phyloP scores from a whole-genome alignment of 1,140 invertebrate genomes.

The Ectropis grisescens region DNA sequence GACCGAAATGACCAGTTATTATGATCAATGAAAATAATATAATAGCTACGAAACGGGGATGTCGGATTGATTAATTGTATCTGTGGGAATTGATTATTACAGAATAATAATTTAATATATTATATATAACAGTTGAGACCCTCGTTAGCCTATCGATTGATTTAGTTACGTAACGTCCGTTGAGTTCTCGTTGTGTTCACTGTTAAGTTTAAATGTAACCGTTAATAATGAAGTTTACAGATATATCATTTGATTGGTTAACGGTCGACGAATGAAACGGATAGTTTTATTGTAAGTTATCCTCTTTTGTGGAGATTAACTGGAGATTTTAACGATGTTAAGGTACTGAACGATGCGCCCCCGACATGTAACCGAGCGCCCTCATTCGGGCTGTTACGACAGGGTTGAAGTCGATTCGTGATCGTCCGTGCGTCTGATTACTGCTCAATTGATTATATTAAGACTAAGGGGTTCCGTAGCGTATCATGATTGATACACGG shows the following conservation, averaged over 20 bases:
- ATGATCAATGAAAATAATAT: constrained; percentile 4
- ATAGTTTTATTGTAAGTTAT: constrained; percentile 54
- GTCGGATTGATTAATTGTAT: constrained; percentile 29
- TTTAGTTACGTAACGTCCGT: too few relatives aligned
- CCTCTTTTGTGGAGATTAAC: constrained; percentile 58
- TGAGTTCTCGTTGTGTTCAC: too few relatives aligned
- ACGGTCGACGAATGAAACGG: constrained; percentile 23
- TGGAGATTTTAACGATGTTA: constrained; percentile 53
- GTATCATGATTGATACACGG: constrained; percentile 28
- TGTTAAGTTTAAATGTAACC: too few relatives aligned
- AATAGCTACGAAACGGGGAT: too few relatives aligned
- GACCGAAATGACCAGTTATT: constrained; percentile 34
- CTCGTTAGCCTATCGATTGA: too few relatives aligned
- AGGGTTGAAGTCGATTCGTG: constrained; percentile 58
- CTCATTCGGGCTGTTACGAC: too few relatives aligned
- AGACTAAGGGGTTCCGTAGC: constrained; percentile 39
- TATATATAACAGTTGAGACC: too few relatives aligned
- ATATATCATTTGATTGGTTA: too few relatives aligned
- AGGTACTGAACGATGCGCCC: constrained; percentile 57
- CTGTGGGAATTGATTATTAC: constrained; percentile 53
- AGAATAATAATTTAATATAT: too few relatives aligned
- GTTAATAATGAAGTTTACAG: too few relatives aligned
- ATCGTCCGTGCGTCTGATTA: constrained; percentile 54
- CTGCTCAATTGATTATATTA: constrained; percentile 62
- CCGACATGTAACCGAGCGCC: constrained; percentile 45